Base-by-base conservation (phyloP, 2,113 vertebrate species). In the Dermatemys mawii region DNA sequence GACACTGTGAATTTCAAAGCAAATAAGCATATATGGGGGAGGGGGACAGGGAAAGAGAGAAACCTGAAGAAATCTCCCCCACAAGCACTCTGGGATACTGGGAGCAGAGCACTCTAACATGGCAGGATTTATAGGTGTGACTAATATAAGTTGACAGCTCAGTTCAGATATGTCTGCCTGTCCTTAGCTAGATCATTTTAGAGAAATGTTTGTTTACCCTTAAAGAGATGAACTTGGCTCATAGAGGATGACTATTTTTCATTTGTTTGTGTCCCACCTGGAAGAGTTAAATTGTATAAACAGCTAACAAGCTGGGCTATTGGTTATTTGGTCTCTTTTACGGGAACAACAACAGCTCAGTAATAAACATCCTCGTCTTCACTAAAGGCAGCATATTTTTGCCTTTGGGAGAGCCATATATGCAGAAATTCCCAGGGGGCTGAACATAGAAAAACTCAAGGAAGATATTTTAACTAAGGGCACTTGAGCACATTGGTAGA, bases 81-180 rank as follows among this genome's bases (percentile, higher is more conserved):
- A 88, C 93, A 95, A 78, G 94, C 95, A 97, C 94, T 92, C 88
- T 90, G 94, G 91, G 89, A 96, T 96, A 93, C 93, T 93, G 91
- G 93, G 95, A 98, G 88, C 44, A n/a, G 76, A 96, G 91, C 90
- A 89, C 86, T 93, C 88, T 93, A 96, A 94, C 93, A 83, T 57
- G 94, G 94, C 84, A 94, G 94, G 92, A 96, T 97, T 97, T 97
- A 96, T 96, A 95, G 94, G 96, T 98, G 96, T 97, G 96, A 97
- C 97, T 97, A 98, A 98, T 97, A 94, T 82, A 97, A 97, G 89
- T 94, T 97, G 97, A 98, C 97, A 98, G 97, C 90, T 98, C 94
- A 79, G 96, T 98, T 98, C 93, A 97, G 97, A 98, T 97, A 94
- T 96, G 93, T 96, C 95, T 96, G 89, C 87, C 94, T 0, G 89